Conservation (phyloP, 2,888 invertebrate genomes). For the Caenorhabditis japonica region DNA sequence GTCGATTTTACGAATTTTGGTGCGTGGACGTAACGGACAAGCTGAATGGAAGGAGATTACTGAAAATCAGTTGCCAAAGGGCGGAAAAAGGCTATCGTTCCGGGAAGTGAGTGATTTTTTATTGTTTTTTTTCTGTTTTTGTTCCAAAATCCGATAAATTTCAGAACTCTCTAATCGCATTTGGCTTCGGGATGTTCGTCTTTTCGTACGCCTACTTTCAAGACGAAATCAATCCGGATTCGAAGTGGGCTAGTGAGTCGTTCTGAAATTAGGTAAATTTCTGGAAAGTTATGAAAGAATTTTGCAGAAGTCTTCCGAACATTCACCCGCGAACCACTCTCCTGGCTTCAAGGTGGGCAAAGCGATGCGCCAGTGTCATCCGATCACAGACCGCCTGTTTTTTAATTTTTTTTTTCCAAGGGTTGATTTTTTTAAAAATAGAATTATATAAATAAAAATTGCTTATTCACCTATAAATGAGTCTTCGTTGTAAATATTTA, state of each 20-base stretch:
- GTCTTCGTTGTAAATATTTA: too few relatives aligned
- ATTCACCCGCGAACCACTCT: slow-evolving; percentile 41
- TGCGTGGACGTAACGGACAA: slow-evolving; percentile 55
- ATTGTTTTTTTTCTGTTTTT: slow-evolving; percentile 1
- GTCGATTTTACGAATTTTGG: slow-evolving; percentile 39
- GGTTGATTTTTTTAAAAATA: neutral
- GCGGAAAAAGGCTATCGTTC: slow-evolving; percentile 65
- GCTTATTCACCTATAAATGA: too few relatives aligned
- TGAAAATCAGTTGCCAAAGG: slow-evolving; percentile 62
- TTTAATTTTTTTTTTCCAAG: slow-evolving; percentile 18
- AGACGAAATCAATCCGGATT: slow-evolving; percentile 70
- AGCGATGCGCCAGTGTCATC: slow-evolving; percentile 30
- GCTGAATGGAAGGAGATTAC: slow-evolving; percentile 59
- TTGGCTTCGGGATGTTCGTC: slow-evolving; percentile 45
- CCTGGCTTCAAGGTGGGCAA: slow-evolving; percentile 26
- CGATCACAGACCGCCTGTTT: slow-evolving; percentile 44
- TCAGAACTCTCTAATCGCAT: slow-evolving; percentile 53
- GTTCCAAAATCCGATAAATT: slow-evolving; percentile 2
- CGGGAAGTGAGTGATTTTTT: slow-evolving; percentile 43
- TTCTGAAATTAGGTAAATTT: too few relatives aligned
- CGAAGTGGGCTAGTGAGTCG: slow-evolving; percentile 67
- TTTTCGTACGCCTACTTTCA: slow-evolving; percentile 64
- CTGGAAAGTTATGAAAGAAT: neutral
- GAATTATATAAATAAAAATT: too few relatives aligned
- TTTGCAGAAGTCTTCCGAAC: slow-evolving; percentile 38